Evolutionary conservation across 2,888 invertebrate genomes (phyloP), one percentile per base, ranked within the genome.

Genomic region (Epistrophella euchroma): DNA sequence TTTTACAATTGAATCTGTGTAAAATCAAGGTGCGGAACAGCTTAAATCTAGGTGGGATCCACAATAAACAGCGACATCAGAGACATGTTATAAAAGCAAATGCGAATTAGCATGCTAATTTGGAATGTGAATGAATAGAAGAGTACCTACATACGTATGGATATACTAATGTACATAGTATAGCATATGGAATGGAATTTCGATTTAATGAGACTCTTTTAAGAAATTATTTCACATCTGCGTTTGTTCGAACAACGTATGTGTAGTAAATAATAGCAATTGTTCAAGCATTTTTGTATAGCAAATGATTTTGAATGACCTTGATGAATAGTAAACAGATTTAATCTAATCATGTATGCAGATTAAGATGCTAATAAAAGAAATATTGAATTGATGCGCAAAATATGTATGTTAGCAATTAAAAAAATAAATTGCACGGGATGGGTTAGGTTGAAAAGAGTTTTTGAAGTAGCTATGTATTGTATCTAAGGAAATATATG

Each of bases 1-100:
- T 56, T 45, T 68, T 52, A 71, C 56, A 75, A 58, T 80, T 84
- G 80, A 64, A 66, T 77, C 70, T 79, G 43, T 75, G 64, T 75
- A 50, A 70, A 79, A 84, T 66, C 50, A 75, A 79, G 84, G 84
- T 64, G 84, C 75, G 84, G 84, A 80, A 45, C 74, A 71, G 64
- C 62, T 78, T 22, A 40, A 37, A 73, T 52, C 71, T 82, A 32
- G 70, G 35, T 37, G 71, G 45, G 75, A 75, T 84, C 17, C 62
- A 25, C 56, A 71, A 71, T 43, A 74, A 79, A 74, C 35, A 70
- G 17, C 22, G 55, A 74, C 79, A 83, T 52, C 68, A 74, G 70
- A 64, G 28, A 66, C 37, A 60, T 45, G 45, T 68, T 35, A 68
- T 52, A 25, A 50, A 66, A 37, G 47, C 70, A 64, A 84, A 71